Evolutionary conservation across 2,113 vertebrate species (phyloP).

Genomic region (Diadophis punctatus): DNA sequence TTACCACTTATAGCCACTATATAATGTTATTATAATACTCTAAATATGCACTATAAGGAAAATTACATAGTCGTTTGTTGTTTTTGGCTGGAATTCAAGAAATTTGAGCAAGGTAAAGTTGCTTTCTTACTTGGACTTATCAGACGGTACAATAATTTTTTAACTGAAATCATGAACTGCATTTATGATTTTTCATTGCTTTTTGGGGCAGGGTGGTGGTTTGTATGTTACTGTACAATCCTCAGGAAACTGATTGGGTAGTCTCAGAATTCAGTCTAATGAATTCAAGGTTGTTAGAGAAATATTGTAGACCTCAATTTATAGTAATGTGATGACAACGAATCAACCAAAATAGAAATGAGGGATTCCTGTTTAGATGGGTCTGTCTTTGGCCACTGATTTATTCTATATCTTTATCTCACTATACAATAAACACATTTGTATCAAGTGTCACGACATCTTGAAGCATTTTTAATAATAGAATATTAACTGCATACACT

Average conservation of each 20-base stretch:
- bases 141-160: not conserved
- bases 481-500: not conserved
- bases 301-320: not conserved
- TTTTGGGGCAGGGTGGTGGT: not conserved
- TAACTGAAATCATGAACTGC: not conserved
- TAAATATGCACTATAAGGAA: not conserved
- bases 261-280: not conserved
- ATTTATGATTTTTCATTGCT: not conserved
- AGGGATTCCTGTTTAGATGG: not conserved
- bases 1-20: not conserved
- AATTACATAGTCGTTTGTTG: not conserved
- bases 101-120: too few relatives aligned
- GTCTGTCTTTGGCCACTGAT: not conserved
- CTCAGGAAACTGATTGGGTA: not conserved
- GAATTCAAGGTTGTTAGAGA: not conserved
- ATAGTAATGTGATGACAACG: not conserved
- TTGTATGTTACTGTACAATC: not conserved
- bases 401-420: not conserved
- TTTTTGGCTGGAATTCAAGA: not conserved
- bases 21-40: rapidly evolving
- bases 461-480: not conserved
- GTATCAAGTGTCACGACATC: not conserved
- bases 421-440: not conserved
- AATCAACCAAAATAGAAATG: not conserved
- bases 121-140: not conserved